phyloP scores from a whole-genome alignment of 2,113 vertebrate species.

The Oenanthe oenanthe region DNA sequence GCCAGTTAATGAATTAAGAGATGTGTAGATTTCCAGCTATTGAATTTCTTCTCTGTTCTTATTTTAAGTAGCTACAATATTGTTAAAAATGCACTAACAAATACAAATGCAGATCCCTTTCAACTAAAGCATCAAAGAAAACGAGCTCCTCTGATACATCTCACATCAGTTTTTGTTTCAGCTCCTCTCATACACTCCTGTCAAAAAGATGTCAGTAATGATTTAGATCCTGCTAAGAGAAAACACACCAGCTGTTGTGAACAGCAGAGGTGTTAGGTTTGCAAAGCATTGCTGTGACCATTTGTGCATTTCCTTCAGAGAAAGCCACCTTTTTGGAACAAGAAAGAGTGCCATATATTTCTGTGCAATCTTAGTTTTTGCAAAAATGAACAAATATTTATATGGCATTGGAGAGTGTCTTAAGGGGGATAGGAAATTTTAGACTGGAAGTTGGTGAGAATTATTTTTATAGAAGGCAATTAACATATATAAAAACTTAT shows the following conservation, averaged over 20 bases:
- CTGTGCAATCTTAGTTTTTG: neutral
- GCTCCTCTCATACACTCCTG: neutral
- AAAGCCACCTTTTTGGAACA: neutral
- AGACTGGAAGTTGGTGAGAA: neutral
- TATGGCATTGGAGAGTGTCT: neutral
- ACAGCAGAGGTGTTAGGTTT: neutral
- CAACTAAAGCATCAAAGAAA: conserved; percentile 24
- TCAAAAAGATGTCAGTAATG: neutral
- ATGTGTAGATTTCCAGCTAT: neutral
- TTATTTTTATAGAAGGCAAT: neutral
- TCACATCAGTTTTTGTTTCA: neutral
- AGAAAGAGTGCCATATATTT: neutral
- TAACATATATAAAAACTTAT: neutral
- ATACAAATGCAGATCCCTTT: neutral
- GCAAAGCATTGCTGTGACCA: neutral
- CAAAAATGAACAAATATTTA: neutral
- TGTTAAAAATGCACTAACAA: neutral
- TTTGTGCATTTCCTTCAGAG: neutral
- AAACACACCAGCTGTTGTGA: neutral
- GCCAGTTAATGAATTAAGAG: neutral
- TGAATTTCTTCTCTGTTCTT: neutral
- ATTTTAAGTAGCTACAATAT: neutral
- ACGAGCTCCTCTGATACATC: neutral
- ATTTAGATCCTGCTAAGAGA: neutral
- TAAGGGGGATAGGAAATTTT: neutral